Base-by-base conservation (phyloP, 2,888 invertebrate species). In the Diaprepes abbreviatus region DNA sequence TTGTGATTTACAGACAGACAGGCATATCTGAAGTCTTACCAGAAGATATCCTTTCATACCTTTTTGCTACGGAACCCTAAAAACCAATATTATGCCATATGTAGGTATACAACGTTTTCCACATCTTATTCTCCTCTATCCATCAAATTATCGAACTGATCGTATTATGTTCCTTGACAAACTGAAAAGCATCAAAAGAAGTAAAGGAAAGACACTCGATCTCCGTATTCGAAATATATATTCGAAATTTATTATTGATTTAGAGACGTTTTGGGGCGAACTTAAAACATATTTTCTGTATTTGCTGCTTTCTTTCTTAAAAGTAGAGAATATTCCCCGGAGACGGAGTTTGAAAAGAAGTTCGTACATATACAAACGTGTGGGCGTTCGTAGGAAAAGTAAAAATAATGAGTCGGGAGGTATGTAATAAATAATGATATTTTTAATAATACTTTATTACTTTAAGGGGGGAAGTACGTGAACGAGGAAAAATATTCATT, bases 191-290 rank as follows among this genome's bases (percentile, higher is more conserved):
- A 36, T 36, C 38, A 16, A 14, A 36, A 36, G 19, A 43, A 52
- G 43, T 19, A 57, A 24, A 31, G 24, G 45, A 10, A 48, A 58
- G 66, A 59, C 59, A 52, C 60, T 50, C 60, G 43, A 60, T 60
- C 43, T 54, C 10, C n/a, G 9, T 50, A 50, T 50, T 28, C 48
- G 10, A 21, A 35, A 54, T 54, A 66, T 52, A 65, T 60, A 55
- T 68, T 55, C 48, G 68, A 68, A 68, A 48, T 62, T 31, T 62
- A 68, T 68, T 68, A 68, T 68, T 68, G 68, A 68, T 68, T 68
- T 68, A 68, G 40, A 40, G 62, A 48, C 68, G 57, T 68, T 68
- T 63, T 63, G 57, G 68, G 62, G 43, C 68, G 33, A 68, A 68
- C 48, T 54, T 68, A 62, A 63, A 63, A 68, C 63, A 68, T 68